Percentiles rank a stretch among this genome's conserved stretches.
These are phyloP conservation scores for Tiliacea citrago DNA, from an alignment of 2,888 invertebrate genomes.

Conservation along the genomic window DNA sequence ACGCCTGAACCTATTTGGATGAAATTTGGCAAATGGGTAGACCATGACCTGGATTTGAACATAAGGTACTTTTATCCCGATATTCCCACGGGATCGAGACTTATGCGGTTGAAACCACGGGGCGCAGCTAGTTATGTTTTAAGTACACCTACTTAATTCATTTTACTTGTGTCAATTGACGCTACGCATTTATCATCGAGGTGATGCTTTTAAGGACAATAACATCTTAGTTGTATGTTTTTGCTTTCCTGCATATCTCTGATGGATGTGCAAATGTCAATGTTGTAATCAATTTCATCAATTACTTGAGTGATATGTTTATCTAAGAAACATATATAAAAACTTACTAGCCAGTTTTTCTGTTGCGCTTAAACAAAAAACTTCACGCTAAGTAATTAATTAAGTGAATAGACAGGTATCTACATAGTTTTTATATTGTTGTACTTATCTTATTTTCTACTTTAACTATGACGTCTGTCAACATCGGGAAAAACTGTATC, in stretches of 20 bases:
- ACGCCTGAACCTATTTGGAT: too few species aligned
- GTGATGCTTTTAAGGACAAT: constrained; percentile 39
- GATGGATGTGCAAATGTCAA: constrained; percentile 62
- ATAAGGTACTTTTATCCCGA: too few species aligned
- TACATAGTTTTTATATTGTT: constrained; percentile 10
- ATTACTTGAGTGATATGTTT: constrained; percentile 50
- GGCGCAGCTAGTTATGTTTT: background rate
- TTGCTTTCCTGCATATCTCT: constrained; percentile 37
- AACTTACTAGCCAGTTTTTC: constrained; percentile 41
- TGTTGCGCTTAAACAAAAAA: constrained; percentile 38
- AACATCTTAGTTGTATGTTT: constrained; percentile 36
- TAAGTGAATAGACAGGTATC: constrained; percentile 37
- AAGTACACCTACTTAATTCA: background rate
- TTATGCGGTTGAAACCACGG: too few species aligned
- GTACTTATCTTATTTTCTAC: constrained; percentile 8
- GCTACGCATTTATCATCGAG: constrained; percentile 5
- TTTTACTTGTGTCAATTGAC: background rate
- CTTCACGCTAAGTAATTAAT: constrained; percentile 55
- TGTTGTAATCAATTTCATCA: constrained; percentile 58
- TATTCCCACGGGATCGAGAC: too few species aligned
- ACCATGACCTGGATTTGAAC: too few species aligned
- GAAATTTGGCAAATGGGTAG: too few species aligned
- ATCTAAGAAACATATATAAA: constrained; percentile 35
- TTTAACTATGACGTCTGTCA: constrained; percentile 10
- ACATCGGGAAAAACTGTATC: background rate